Base-by-base conservation (phyloP, 2,888 invertebrate genomes). In the Chrysodeixis includens region DNA sequence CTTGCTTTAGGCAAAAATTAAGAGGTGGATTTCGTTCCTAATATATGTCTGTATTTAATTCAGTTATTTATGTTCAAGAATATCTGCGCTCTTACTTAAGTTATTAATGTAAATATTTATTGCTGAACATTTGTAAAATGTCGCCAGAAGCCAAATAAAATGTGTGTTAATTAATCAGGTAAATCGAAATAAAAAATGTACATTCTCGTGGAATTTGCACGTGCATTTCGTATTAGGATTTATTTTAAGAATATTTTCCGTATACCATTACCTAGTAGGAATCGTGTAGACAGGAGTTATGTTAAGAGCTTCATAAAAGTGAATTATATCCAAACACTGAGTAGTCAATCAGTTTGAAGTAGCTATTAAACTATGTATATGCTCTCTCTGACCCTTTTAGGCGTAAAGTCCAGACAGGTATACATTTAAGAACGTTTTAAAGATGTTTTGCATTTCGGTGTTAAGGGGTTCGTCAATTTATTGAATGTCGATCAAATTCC, bases 21-120 rank as follows among this genome's bases (percentile, higher is more conserved):
- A 22, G 10, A 5, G 22, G 22, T 55, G 0, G 0, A n/a, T 66
- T 59, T 35, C 8, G 20, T 30, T 10, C 51, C 20, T 3, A 26
- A 46, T 40, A 54, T 26, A 12, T 30, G 5, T 40, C 32, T 2
- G 30, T 49, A 53, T 9, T 56, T 53, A 40, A 40, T 40, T 40
- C 40, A 40, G 40, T 35, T 35, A 40, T 40, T 40, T 40, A 40
- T 40, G n/a, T 40, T n/a, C 6, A n/a, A 14, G n/a, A 62, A 67
- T 59, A 44, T 7, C 26, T 22, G 12, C 9, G 16, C 8, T 30
- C 30, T 22, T 12, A 51, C 54, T 46, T 40, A 30, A 74, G 55
- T 59, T 57, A 46, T 20, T 0, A 5, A 18, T 59, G 30, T 68
- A 60, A 30, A 58, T 64, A 53, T 61, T 53, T 52, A 60, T 54